phyloP scores from a whole-genome alignment of 2,888 invertebrate genomes.

The Phoronis australis region DNA sequence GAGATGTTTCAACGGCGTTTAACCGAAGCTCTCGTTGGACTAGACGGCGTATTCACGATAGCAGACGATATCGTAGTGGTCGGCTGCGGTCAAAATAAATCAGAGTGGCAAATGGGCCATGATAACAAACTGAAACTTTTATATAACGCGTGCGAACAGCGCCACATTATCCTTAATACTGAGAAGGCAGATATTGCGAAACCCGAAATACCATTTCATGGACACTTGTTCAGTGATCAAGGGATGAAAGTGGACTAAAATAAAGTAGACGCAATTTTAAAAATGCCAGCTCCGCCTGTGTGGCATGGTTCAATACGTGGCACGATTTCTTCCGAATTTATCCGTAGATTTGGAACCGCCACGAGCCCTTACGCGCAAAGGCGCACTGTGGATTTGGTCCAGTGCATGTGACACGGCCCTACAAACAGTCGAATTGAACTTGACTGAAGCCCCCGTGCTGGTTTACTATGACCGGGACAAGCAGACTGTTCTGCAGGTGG shows the following conservation, averaged over 20 bases:
- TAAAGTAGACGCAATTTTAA: slow-evolving; percentile 1
- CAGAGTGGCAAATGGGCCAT: slow-evolving; percentile 5
- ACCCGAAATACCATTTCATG: slow-evolving; percentile 1
- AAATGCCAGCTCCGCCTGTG: slow-evolving; percentile 6
- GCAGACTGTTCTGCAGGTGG: slow-evolving; percentile 2
- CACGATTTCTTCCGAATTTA: slow-evolving; percentile 8
- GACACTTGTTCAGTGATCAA: background rate
- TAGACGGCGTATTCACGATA: slow-evolving; percentile 13
- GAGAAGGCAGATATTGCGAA: slow-evolving; percentile 6
- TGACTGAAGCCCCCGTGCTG: slow-evolving; percentile 4
- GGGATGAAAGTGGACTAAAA: background rate
- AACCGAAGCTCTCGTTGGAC: slow-evolving; percentile 10
- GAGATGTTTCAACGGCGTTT: slow-evolving; percentile 17
- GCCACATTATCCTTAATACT: slow-evolving; percentile 12
- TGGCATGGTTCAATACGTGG: slow-evolving; percentile 11
- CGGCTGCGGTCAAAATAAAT: slow-evolving; percentile 8
- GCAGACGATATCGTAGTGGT: slow-evolving; percentile 16
- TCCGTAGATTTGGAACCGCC: slow-evolving; percentile 5
- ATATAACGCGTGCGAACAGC: slow-evolving; percentile 9
- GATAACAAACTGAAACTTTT: slow-evolving; percentile 7
- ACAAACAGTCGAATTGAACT: background rate
- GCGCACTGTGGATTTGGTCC: slow-evolving; percentile 3
- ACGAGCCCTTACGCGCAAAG: slow-evolving; percentile 4
- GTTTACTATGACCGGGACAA: slow-evolving; percentile 3
- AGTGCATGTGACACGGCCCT: slow-evolving; percentile 3